These are phyloP conservation scores for Mimumesa dahlbomi DNA, from an alignment of 2,888 invertebrate genomes.

Conservation along the genomic window DNA sequence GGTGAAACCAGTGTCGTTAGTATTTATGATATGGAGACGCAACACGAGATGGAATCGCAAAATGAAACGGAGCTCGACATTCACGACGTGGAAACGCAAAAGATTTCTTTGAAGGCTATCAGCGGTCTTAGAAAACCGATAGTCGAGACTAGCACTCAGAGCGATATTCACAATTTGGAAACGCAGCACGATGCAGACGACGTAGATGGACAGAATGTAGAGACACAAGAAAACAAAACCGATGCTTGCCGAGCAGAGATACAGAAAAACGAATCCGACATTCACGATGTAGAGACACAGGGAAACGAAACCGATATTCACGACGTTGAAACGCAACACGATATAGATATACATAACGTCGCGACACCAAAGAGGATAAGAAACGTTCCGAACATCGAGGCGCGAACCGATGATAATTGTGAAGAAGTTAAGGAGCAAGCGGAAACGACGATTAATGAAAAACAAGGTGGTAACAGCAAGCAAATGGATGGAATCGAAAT, in stretches of 20 bases:
- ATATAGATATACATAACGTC: conserved; percentile 3
- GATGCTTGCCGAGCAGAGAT: conserved; percentile 16
- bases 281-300: conserved; percentile 21
- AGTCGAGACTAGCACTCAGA: background rate
- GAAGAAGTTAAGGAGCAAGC: no score
- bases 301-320: conserved; percentile 24
- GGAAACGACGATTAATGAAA: background rate
- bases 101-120: background rate
- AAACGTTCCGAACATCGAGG: background rate
- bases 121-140: background rate
- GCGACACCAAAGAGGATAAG: background rate
- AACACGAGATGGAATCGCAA: conserved; percentile 12
- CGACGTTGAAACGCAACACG: conserved; percentile 50
- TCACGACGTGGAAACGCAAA: conserved; percentile 56
- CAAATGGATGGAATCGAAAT: background rate
- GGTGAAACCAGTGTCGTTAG: conserved; percentile 10
- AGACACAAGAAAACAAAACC: background rate
- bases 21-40: conserved; percentile 60
- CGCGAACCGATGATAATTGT: no score
- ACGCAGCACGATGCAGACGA: conserved; percentile 35
- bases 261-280: background rate
- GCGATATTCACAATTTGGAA: conserved; percentile 47
- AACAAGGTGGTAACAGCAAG: background rate
- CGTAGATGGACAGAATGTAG: background rate
- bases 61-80: conserved; percentile 21